Evolutionary conservation across 2,797 vertebrate genomes (phyloP), one percentile per base, ranked within the genome.

Genomic region (Melanotaenia parkinsoni): DNA sequence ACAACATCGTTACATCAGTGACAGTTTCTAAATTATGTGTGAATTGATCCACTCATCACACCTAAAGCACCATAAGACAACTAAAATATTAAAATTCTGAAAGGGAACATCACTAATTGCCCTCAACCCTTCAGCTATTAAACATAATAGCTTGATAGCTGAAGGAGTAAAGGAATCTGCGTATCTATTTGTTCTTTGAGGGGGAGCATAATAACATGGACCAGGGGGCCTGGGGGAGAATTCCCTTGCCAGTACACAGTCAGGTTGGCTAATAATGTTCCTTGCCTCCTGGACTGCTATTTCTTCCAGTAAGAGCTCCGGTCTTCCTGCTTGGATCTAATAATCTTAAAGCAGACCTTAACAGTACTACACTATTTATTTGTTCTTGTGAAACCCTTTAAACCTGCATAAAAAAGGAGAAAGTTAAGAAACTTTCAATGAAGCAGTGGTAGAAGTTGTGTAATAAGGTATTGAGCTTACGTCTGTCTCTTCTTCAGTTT

Each of bases 401-500:
- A 47, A 47, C 18, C 45, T 47, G 45, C 45, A 47, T 20, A n/a
- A 47, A 47, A 26, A 3, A n/a, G 5, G 45, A 47, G 16, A n/a
- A 47, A n/a, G 2, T 20, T 20, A n/a, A 47, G n/a, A 47, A 47
- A 47, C 16, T 16, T 47, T 47, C 2, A 47, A 2, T n/a, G 20
- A 47, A n/a, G 45, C 45, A 9, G 5, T 20, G 18, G 45, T n/a
- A 20, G 18, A 47, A 47, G 20, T 45, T 45, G 20, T 47, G 6
- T n/a, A 4, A 47, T 16, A 47, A 47, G 18, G 5, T 47, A n/a
- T 9, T 14, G 14, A 16, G 38, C 38, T 33, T 33, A 33, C 26
- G 9, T 45, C 0, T 0, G 32, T 62, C 18, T 77, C 43, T 61
- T 12, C 11, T 22, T 40, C 76, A 99, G 98, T 99, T 99, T 91